These are phyloP conservation scores for Drosophila rubida DNA, from an alignment of 2,888 invertebrate species.

Conservation along the genomic window DNA sequence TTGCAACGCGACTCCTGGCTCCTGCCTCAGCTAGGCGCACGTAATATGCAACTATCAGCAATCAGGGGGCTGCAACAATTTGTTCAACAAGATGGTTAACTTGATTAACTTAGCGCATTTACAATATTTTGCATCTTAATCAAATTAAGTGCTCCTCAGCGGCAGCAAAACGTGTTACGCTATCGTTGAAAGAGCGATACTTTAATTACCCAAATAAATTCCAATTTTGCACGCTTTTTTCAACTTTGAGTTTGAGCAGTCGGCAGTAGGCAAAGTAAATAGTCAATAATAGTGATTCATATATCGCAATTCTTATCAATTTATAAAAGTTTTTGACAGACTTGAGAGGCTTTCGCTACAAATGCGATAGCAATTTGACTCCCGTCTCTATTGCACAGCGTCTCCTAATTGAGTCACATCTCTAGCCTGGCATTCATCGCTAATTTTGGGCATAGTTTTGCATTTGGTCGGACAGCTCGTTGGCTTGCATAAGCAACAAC, in stretches of 20 bases:
- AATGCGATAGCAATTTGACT: too few relatives aligned
- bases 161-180: not conserved
- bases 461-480: conserved; percentile 23
- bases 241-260: too few relatives aligned
- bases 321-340: too few relatives aligned
- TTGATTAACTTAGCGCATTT: conserved; percentile 1
- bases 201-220: not conserved
- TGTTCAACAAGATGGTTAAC: conserved; percentile 3
- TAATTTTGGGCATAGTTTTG: conserved; percentile 11
- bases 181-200: not conserved
- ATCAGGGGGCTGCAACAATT: conserved; percentile 8
- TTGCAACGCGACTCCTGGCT: not conserved
- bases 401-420: not conserved
- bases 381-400: not conserved
- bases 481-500: conserved; percentile 31
- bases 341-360: too few relatives aligned
- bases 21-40: too few relatives aligned
- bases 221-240: too few relatives aligned
- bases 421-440: not conserved
- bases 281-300: too few relatives aligned
- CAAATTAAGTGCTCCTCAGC: not conserved
- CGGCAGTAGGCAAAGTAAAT: too few relatives aligned
- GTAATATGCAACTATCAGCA: not conserved
- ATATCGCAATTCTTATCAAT: too few relatives aligned
- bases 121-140: not conserved